Conservation (phyloP, 2,888 invertebrate genomes). For the Amblyjoppa fuscipennis region DNA sequence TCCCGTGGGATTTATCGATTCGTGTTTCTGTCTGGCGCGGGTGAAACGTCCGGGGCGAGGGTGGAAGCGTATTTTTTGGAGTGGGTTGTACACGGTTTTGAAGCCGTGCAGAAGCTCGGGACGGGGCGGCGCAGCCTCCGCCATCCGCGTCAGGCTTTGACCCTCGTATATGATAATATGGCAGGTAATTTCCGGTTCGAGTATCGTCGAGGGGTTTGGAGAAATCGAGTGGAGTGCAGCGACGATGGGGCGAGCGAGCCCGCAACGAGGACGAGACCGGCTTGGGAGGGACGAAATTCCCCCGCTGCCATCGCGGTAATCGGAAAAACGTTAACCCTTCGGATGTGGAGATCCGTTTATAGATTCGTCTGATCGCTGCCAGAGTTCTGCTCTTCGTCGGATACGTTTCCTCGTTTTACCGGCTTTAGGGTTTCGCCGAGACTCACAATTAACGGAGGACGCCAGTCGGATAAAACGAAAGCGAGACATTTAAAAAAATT, state of each 20-base stretch:
- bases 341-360: constrained; percentile 42
- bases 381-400: neutral
- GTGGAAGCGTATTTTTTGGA: constrained; percentile 39
- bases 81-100: constrained; percentile 31
- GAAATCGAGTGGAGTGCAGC: constrained; percentile 53
- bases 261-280: constrained; percentile 15
- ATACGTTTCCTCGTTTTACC: constrained; percentile 3
- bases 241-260: neutral
- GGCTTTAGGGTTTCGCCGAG: neutral
- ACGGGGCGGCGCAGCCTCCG: constrained; percentile 18
- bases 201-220: constrained; percentile 67
- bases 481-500: too few relatives aligned
- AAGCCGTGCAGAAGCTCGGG: neutral
- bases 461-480: neutral
- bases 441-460: neutral
- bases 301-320: constrained; percentile 41
- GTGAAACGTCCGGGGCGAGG: neutral
- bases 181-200: constrained; percentile 81
- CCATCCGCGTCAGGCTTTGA: constrained; percentile 71
- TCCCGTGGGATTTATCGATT: constrained; percentile 50
- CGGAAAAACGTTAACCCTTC: constrained; percentile 48
- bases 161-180: constrained; percentile 80
- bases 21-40: constrained; percentile 15
- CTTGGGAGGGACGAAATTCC: constrained; percentile 24
- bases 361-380: constrained; percentile 38